Conservation (phyloP, 2,888 invertebrate species). For the Nebria salina region DNA sequence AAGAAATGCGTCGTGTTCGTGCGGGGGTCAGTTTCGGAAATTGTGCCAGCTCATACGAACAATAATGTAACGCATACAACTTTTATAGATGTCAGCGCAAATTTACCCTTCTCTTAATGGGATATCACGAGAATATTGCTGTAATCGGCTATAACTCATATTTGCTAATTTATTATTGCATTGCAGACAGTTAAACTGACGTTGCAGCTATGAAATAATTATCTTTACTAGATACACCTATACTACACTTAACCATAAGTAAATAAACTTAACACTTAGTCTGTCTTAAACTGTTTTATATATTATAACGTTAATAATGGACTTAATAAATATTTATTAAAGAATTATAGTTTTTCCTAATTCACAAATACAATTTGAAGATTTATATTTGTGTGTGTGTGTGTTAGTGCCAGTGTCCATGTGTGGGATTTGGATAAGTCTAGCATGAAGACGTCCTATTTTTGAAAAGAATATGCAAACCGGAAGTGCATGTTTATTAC, state of each 20-base stretch:
- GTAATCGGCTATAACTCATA: neutral
- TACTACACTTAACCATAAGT: neutral
- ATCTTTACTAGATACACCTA: neutral
- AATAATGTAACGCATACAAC: neutral
- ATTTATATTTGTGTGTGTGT: too few species aligned
- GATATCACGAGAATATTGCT: neutral
- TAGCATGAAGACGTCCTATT: too few species aligned
- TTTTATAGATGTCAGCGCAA: slow-evolving; percentile 1
- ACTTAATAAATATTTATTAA: too few species aligned
- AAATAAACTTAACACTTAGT: too few species aligned
- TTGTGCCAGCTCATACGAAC: neutral
- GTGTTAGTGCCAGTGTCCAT: too few species aligned
- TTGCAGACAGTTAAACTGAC: neutral
- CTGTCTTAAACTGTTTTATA: too few species aligned
- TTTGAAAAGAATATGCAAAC: too few species aligned
- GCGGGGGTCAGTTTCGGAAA: neutral
- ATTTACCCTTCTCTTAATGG: neutral
- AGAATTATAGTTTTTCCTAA: too few species aligned
- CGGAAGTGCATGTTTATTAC: too few species aligned
- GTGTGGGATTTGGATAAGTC: too few species aligned
- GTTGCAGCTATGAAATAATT: neutral
- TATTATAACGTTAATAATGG: too few species aligned
- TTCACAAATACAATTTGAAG: too few species aligned
- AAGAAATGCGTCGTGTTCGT: slow-evolving; percentile 16
- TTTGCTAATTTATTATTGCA: neutral